Evolutionary conservation across 2,797 vertebrate genomes (phyloP), one percentile per base, ranked within the genome.

Genomic region (Morus bassanus): DNA sequence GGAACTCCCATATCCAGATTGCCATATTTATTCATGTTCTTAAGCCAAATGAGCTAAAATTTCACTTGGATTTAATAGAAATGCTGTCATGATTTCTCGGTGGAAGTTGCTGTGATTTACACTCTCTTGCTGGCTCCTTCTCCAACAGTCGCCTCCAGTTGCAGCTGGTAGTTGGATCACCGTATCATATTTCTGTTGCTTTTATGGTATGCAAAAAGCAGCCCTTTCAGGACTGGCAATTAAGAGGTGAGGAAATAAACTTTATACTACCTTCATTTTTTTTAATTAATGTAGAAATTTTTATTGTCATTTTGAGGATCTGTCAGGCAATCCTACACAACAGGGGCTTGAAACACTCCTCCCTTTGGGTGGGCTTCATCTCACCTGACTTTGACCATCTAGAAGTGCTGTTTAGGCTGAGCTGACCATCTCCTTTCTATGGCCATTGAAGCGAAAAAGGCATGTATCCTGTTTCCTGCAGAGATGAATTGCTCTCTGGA

Each of bases 251-350:
- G 35, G 50, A 74, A 85, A 87, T 45, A 8, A 68, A 35, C 67
- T 14, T 70, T 22, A n/a, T 18, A 4, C 35, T 22, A 22, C 28
- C n/a, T 83, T 37, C 28, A 18, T 18, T 57, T 54, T 76, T 53
- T 82, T 53, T 0, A 57, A 60, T 54, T 12, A n/a, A 53, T n/a
- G 13, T 30, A 65, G 37, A 43, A 10, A 18, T 30, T 65, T 53
- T 69, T 63, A 18, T 73, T 43, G 45, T 60, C 18, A 2, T 27
- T 51, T 61, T 59, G 30, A 65, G 35, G 59, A 25, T 33, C 35
- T 31, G 7, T 64, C 4, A 0, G 68, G 39, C 31, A 70, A n/a
- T 0, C 0, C 45, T 23, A 15, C 28, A 3, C n/a, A 53, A 9
- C 18, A 16, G 13, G 7, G 11, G 21, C 48, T 50, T 21, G 41